Evolutionary conservation across 2,113 vertebrate genomes (phyloP).

Genomic region (Donacobius atricapilla): DNA sequence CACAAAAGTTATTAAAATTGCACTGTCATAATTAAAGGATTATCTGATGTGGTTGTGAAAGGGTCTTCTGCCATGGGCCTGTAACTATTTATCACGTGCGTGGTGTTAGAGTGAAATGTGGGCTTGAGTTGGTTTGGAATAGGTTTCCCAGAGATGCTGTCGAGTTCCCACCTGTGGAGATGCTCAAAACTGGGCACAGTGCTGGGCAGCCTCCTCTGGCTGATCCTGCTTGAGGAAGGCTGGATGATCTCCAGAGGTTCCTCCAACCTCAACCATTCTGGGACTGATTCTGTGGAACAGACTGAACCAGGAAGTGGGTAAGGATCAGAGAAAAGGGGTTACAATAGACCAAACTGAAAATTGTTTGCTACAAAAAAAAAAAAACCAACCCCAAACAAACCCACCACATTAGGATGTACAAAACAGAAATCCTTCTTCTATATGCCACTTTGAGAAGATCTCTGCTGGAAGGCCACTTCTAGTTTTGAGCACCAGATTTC

Average conservation of each 20-base stretch:
- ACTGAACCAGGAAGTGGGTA: not conserved
- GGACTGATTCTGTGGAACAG: not conserved
- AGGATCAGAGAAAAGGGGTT: not conserved
- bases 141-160: not conserved
- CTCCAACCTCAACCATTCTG: not conserved
- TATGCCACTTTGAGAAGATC: not conserved
- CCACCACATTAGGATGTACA: not conserved
- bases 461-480: not conserved
- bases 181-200: not conserved
- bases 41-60: not conserved
- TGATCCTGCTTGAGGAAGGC: not conserved
- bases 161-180: not conserved
- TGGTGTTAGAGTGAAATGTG: not conserved
- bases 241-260: not conserved
- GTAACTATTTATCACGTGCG: not conserved
- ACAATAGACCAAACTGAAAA: not conserved
- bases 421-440: not conserved
- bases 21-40: not conserved
- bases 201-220: not conserved
- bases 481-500: slow-evolving; percentile 8
- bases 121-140: not conserved
- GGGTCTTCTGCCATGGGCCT: not conserved
- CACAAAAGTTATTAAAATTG: not conserved
- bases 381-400: not conserved
- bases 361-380: not conserved